Evolutionary conservation across 2,113 vertebrate genomes (phyloP), one percentile per base, ranked within the genome.

Genomic region (Alethe castanea): DNA sequence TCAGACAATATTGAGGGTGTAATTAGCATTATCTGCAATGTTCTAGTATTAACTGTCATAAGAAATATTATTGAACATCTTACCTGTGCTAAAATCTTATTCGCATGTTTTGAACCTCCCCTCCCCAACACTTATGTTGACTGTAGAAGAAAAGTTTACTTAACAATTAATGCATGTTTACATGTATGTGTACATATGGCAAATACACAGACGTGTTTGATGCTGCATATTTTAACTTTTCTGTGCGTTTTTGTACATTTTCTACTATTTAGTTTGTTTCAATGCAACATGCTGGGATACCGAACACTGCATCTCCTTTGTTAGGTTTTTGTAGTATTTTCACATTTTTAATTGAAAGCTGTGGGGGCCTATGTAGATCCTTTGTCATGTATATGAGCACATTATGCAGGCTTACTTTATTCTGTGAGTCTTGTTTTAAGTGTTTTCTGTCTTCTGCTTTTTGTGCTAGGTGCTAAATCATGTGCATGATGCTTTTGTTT

Each of bases 321-420:
- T 86, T 88, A 73, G 50, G 22, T 88, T 95, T 94, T 45, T 70
- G 38, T 72, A 44, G 31, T 36, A 52, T 31, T 81, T 91, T 71
- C 56, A 47, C 11, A 13, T 70, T 71, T 92, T 81, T 48, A 76
- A 50, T 69, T 85, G 65, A 85, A 90, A 76, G 62, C 54, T 91
- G 11, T 28, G 36, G 38, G 40, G 19, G 12, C n/a, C 62, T 72
- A 0, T 72, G 19, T 57, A 82, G 84, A 56, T 53, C 78, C 42
- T 92, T 91, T 87, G 73, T 81, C 40, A 65, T 85, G 42, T 62
- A 47, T 80, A 80, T 57, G 50, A 85, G 29, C 42, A n/a, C 42
- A 25, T 79, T 77, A 50, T 86, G 26, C 66, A 82, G 26, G 6
- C 31, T 89, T 71, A 59, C 65, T 56, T 87, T 71, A 42, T 61